Evolutionary conservation across 2,888 invertebrate genomes (phyloP), one percentile per base, ranked within the genome.

Genomic region (Pteria penguin): DNA sequence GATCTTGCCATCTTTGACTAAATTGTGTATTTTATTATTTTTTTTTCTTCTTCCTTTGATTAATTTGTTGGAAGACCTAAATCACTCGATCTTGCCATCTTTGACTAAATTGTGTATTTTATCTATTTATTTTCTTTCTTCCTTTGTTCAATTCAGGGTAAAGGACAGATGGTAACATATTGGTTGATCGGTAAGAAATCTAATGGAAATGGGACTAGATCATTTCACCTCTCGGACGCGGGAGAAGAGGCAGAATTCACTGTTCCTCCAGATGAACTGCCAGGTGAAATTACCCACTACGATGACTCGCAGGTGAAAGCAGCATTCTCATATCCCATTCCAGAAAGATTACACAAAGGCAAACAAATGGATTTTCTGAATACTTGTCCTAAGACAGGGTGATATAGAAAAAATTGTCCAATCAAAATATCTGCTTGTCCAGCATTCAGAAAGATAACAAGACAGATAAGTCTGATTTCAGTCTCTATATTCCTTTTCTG

Each of bases 81-180:
- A 14, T 22, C 4, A 11, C 62, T 11, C 27, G 8, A n/a, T 11
- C 24, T 62, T n/a, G n/a, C n/a, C n/a, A n/a, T n/a, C n/a, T n/a
- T n/a, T n/a, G n/a, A n/a, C n/a, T n/a, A n/a, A n/a, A n/a, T n/a
- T n/a, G n/a, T n/a, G n/a, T n/a, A n/a, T n/a, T n/a, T n/a, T n/a
- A n/a, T n/a, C n/a, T n/a, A n/a, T n/a, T n/a, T n/a, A n/a, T n/a
- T n/a, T n/a, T n/a, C n/a, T n/a, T n/a, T n/a, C 2, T 24, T 54
- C 11, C 24, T 31, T 4, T 54, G 26, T 32, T 24, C 33, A 77
- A 26, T 62, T 33, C 65, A 80, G 77, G 80, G 77, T 2, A 78
- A 80, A 62, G 77, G 80, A 18, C 63, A 76, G 24, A 72, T 80
- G 76, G 54, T 72, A 14, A 80, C 79, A 18, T 76, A 77, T 52